phyloP scores from a whole-genome alignment of 2,113 vertebrate species.

The Gyps fulvus region DNA sequence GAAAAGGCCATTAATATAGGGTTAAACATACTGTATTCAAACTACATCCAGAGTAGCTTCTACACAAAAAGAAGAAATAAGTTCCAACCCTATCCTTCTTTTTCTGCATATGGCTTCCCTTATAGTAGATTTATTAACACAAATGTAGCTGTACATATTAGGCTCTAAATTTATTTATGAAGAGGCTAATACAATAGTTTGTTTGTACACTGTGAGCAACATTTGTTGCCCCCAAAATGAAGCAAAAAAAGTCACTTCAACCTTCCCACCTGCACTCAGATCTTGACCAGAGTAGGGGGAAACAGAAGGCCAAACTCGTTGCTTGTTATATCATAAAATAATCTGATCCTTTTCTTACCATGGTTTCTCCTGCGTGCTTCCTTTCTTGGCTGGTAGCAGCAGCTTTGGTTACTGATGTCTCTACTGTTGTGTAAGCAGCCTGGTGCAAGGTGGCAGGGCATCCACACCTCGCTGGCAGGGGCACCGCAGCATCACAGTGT shows the following conservation, averaged over 20 bases:
- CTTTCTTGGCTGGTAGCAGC: not conserved
- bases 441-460: not conserved
- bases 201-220: not conserved
- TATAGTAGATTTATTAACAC: not conserved
- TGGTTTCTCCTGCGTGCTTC: not conserved
- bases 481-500: slow-evolving; percentile 13
- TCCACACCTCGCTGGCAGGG: not conserved
- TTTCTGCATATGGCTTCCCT: not conserved
- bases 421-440: not conserved
- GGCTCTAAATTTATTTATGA: not conserved
- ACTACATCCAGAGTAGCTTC: not conserved
- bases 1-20: not conserved
- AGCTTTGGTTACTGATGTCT: slow-evolving; percentile 41
- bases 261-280: not conserved
- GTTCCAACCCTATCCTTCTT: not conserved
- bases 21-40: not conserved
- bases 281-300: not conserved
- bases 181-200: not conserved
- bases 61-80: not conserved
- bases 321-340: not conserved
- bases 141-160: not conserved
- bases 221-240: not conserved
- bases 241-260: not conserved
- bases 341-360: not conserved
- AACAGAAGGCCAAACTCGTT: not conserved